Evolutionary conservation across 2,888 invertebrate genomes (phyloP).

Genomic region (Protophormia terraenovae): DNA sequence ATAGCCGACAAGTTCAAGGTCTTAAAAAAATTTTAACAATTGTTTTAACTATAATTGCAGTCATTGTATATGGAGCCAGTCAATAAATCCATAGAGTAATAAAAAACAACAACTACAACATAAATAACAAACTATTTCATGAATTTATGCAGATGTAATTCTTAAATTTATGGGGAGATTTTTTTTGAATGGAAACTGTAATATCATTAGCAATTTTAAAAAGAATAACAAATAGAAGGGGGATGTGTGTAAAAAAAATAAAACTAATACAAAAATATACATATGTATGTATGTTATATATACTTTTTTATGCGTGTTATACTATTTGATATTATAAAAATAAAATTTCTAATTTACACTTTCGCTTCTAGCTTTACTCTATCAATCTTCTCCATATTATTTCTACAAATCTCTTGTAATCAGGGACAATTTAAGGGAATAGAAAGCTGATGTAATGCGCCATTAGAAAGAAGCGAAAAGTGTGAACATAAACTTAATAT

Average conservation of each 20-base stretch:
- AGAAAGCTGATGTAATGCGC: not conserved
- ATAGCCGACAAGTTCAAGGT: constrained; percentile 59
- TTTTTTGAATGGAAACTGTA: too few relatives aligned
- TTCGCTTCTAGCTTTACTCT: too few relatives aligned
- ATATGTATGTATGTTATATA: too few relatives aligned
- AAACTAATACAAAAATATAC: too few relatives aligned
- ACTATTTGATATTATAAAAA: too few relatives aligned
- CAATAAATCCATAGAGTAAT: not conserved
- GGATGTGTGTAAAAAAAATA: too few relatives aligned
- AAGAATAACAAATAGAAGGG: too few relatives aligned
- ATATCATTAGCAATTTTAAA: not conserved
- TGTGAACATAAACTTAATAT: not conserved
- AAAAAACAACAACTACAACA: not conserved
- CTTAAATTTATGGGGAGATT: not conserved
- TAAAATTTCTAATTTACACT: too few relatives aligned
- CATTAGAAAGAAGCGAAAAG: too few relatives aligned
- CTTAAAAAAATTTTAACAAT: constrained; percentile 14
- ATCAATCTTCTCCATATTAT: too few relatives aligned
- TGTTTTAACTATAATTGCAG: not conserved
- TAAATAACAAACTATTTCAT: not conserved
- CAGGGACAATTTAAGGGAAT: not conserved
- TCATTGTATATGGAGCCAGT: not conserved
- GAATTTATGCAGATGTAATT: not conserved
- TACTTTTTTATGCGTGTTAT: too few relatives aligned
- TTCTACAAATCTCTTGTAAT: too few relatives aligned